Base-by-base conservation (phyloP, 2,797 vertebrate species). In the Bucorvus abyssinicus region DNA sequence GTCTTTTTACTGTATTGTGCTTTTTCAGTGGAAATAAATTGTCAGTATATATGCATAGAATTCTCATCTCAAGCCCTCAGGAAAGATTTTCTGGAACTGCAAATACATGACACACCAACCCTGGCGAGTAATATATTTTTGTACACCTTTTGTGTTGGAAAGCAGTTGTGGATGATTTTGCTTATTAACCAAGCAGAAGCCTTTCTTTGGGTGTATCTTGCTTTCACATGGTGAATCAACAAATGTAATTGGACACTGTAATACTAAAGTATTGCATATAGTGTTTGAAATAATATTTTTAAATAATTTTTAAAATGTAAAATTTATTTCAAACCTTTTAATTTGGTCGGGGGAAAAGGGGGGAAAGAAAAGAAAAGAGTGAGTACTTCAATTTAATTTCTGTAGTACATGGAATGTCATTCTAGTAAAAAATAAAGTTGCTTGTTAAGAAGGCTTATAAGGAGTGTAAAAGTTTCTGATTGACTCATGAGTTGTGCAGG, bases 1-100 rank as follows among this genome's bases (percentile, higher is more conserved):
- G 78, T 87, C 81, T 96, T 91, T 91, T 56, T 90, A 73, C 52
- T 67, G 19, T 42, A 52, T 47, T 81, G 34, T n/a, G 29, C 49
- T 94, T 95, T 93, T 94, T 93, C 50, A 40, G 59, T 65, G 86
- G 44, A 95, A 94, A 85, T 93, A 87, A 92, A 80, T 95, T 96
- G 63, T 89, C 47, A 63, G 73, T 80, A 36, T 74, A 30, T 77
- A 88, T 76, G 53, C 49, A 53, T 4, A 26, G 59, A 88, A 86
- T 96, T 96, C 49, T 91, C 88, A 86, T 84, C 50, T 91, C 79
- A 95, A 73, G 71, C 45, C 59, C 56, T 90, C 82, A 34, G 56
- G 40, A 70, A 95, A 78, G 82, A 60, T 69, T 94, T 96, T 93
- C 55, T 90, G 42, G 52, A 93, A 76, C 32, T 93, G 42, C 40